Conservation (phyloP, 1,140 invertebrate species). For the Drosophila rhopaloa region DNA sequence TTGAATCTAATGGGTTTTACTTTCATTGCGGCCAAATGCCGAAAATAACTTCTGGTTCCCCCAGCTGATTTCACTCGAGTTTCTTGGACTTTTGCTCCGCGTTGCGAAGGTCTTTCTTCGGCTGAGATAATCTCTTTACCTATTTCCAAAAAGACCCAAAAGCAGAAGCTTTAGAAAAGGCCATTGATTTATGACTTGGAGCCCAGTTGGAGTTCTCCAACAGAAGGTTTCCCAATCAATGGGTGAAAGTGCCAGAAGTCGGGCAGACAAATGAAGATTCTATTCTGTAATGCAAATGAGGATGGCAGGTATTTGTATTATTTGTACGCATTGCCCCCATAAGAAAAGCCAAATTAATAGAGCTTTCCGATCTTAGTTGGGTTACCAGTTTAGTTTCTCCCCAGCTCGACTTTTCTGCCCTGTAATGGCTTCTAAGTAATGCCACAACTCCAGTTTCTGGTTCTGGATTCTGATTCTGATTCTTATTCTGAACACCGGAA, state of each 20-base stretch:
- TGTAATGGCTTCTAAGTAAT: conserved; percentile 72
- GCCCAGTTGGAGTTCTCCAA: conserved; percentile 5
- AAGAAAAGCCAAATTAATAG: conserved; percentile 5
- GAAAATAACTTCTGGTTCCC: conserved; percentile 41
- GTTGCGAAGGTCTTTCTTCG: neutral
- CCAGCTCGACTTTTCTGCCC: conserved; percentile 24
- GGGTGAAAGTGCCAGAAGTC: conserved; percentile 63
- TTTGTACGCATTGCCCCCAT: neutral
- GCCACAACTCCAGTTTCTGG: conserved; percentile 1
- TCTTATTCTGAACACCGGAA: conserved; percentile 66
- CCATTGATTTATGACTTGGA: conserved; percentile 26
- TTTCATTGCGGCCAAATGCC: conserved; percentile 58
- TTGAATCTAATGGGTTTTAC: conserved; percentile 78
- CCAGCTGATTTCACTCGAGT: conserved; percentile 58
- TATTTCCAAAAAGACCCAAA: neutral
- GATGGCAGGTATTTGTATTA: neutral
- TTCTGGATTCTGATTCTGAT: conserved; percentile 38
- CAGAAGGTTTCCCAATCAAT: neutral
- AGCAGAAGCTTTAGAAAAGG: conserved; percentile 1
- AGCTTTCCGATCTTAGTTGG: conserved; percentile 3
- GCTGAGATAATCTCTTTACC: conserved; percentile 20
- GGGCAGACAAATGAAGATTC: conserved; percentile 20
- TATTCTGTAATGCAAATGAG: conserved; percentile 48
- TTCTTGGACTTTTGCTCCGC: neutral
- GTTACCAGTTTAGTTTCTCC: conserved; percentile 12